Conservation (phyloP, 2,888 invertebrate genomes). For the Chaetoderma sp. region DNA sequence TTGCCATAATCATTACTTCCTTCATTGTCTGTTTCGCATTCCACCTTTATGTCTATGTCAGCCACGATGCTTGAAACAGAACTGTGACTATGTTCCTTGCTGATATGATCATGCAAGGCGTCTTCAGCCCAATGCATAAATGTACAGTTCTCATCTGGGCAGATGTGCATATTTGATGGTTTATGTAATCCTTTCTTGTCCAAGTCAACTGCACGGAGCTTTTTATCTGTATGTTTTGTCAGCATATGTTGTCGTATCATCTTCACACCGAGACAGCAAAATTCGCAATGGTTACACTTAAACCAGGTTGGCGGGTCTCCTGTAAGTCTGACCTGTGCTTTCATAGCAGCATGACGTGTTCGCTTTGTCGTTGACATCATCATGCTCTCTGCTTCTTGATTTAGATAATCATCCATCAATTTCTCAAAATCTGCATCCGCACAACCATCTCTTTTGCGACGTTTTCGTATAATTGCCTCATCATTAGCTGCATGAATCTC, state of each 20-base stretch:
- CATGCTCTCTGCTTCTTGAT: slow-evolving; percentile 25
- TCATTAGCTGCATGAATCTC: too few relatives aligned
- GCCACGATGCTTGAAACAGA: too few relatives aligned
- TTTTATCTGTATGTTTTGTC: slow-evolving; percentile 29
- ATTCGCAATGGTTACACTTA: slow-evolving; percentile 39
- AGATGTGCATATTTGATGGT: too few relatives aligned
- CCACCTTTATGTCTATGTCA: too few relatives aligned
- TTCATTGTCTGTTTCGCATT: too few relatives aligned
- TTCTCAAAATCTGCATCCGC: slow-evolving; percentile 34
- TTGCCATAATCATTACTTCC: too few relatives aligned
- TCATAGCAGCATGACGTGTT: slow-evolving; percentile 38
- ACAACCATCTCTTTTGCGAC: slow-evolving; percentile 23
- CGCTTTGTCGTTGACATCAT: slow-evolving; percentile 29
- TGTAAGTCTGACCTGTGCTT: slow-evolving; percentile 35
- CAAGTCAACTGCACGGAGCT: too few relatives aligned
- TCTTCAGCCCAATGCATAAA: too few relatives aligned
- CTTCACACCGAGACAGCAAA: slow-evolving; percentile 36
- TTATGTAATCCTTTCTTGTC: too few relatives aligned
- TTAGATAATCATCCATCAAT: slow-evolving; percentile 37
- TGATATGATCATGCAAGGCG: too few relatives aligned
- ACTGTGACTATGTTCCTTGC: too few relatives aligned
- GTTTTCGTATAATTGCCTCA: slow-evolving; percentile 11
- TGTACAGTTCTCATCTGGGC: too few relatives aligned
- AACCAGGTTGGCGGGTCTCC: slow-evolving; percentile 38
- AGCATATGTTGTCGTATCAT: slow-evolving; percentile 38